phyloP scores from a whole-genome alignment of 2,888 invertebrate species.

The Ophraella communa region DNA sequence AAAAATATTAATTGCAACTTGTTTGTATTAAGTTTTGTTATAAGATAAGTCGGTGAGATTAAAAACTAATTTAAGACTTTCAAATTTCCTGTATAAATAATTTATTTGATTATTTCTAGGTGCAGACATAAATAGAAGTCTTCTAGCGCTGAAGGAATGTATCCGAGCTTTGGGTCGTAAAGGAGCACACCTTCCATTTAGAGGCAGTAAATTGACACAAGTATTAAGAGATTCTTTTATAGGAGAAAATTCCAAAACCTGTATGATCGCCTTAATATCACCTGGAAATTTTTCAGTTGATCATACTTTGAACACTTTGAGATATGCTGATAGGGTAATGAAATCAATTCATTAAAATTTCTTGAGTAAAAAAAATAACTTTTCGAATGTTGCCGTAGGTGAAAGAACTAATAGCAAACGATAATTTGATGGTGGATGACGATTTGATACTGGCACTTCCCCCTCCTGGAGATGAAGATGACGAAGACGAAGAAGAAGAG shows the following conservation, averaged over 20 bases:
- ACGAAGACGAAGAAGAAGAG: conserved; percentile 38
- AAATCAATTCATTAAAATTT: not conserved
- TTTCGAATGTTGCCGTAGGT: conserved; percentile 63
- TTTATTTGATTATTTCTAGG: conserved; percentile 54
- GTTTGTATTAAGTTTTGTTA: too few species aligned
- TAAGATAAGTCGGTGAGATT: too few species aligned
- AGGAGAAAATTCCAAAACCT: conserved; percentile 98
- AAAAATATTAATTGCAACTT: too few species aligned
- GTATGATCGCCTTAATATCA: conserved; percentile 99
- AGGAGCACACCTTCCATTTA: conserved; percentile 95
- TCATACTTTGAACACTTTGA: conserved; percentile 95
- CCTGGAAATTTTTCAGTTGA: conserved; percentile 96
- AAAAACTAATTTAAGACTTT: too few species aligned
- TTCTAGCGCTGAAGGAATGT: conserved; percentile 96
- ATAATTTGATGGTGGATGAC: conserved; percentile 39
- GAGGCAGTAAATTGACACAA: conserved; percentile 95
- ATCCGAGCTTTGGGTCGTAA: conserved; percentile 94
- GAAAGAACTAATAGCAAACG: conserved; percentile 80
- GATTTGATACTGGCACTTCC: conserved; percentile 17
- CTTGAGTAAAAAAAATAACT: too few species aligned
- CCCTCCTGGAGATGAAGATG: conserved; percentile 39
- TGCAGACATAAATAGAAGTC: conserved; percentile 96
- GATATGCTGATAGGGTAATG: conserved; percentile 87
- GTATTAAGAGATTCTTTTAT: conserved; percentile 98
- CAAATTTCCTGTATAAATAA: not conserved